Evolutionary conservation across 2,888 invertebrate genomes (phyloP), one percentile per base, ranked within the genome.

Genomic region (Dendrolimus houi): DNA sequence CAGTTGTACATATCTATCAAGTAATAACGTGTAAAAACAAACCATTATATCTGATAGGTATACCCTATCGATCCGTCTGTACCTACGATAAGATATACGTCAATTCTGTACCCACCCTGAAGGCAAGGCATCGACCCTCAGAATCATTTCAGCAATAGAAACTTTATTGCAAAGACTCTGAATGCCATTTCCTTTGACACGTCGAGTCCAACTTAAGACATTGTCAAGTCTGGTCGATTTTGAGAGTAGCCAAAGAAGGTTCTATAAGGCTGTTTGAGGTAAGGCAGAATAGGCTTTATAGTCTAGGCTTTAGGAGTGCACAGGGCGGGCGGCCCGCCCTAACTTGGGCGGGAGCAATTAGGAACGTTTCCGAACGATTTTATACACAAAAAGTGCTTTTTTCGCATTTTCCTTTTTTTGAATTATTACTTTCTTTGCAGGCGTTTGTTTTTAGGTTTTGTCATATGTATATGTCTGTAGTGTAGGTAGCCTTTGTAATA

Each of bases 81-180:
- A 84, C 84, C 85, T 85, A 87, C 83, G 70, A 85, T 84, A 85
- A 85, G 81, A 79, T 85, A 83, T 85, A 85, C 83, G 81, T 78
- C 79, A 80, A 75, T 72, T 72, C 67, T 14, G 58, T 67, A 65
- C 75, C 72, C 79, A 76, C 71, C 78, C 77, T 74, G 74, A 67
- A 66, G 60, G 62, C 68, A 67, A 75, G 75, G 67, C 75, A 73
- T 72, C 85, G 82, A 83, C 85, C 84, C 79, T 70, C 60, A 62
- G 58, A 72, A 58, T 52, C 57, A 61, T 64, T 61, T 63, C 57
- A 64, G 70, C 57, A 72, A 72, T 68, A 62, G 59, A 64, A 55
- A 63, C 75, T 67, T 62, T 75, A 68, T 58, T 57, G 54, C 57
- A 47, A 47, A 47, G 6, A 59, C 54, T 58, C 54, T 54, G 58